These are phyloP conservation scores for Mareca strepera DNA, from an alignment of 2,797 vertebrate genomes.

Conservation along the genomic window DNA sequence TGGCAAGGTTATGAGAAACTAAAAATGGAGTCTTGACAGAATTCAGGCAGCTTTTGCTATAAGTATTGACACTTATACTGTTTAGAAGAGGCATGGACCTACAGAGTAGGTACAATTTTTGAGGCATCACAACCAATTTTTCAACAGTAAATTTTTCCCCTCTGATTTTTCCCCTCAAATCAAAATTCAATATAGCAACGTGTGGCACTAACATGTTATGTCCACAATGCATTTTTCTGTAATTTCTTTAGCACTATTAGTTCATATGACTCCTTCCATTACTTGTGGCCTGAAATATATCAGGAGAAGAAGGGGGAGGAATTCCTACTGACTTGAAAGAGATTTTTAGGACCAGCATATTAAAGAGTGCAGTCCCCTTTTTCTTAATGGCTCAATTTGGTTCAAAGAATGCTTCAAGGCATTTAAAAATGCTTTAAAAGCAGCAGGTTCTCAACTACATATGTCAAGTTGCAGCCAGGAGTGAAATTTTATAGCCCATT, in stretches of 20 bases:
- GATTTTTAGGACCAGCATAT: slow-evolving; percentile 4
- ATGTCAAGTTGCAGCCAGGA: slow-evolving; percentile 25
- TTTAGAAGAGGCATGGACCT: not conserved
- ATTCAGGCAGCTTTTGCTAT: not conserved
- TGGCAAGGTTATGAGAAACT: not conserved
- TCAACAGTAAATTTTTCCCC: not conserved
- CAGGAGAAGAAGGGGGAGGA: not conserved
- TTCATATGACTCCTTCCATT: not conserved
- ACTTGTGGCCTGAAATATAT: slow-evolving; percentile 2
- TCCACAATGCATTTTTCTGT: not conserved
- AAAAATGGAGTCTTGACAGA: not conserved
- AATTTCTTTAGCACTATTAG: not conserved
- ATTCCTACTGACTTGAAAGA: slow-evolving; percentile 29
- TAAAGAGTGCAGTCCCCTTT: not conserved
- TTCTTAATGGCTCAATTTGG: slow-evolving; percentile 44
- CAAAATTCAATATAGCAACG: not conserved
- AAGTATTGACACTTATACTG: not conserved
- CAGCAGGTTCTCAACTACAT: slow-evolving; percentile 30
- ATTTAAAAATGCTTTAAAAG: slow-evolving; percentile 59
- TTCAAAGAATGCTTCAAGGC: slow-evolving; percentile 56
- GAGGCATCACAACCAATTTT: not conserved
- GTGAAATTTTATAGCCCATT: slow-evolving; percentile 21
- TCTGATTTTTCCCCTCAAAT: not conserved
- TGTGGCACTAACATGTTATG: not conserved
- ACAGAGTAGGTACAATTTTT: not conserved